Percentiles rank a stretch among this genome's conserved stretches.
Conservation (phyloP, 2,113 vertebrate species). For the Carassius auratus region DNA sequence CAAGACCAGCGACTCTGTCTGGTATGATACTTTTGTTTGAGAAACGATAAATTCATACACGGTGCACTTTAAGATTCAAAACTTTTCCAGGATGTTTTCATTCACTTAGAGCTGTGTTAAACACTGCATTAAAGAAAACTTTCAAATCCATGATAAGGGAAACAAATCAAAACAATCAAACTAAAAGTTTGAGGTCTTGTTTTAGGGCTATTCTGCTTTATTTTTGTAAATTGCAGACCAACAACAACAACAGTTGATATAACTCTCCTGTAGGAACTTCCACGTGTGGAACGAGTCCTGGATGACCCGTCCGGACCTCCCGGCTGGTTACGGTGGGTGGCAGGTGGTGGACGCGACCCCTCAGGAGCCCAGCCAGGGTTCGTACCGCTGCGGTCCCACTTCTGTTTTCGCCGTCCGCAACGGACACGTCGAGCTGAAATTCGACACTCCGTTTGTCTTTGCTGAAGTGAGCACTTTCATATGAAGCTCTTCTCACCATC, state of each 20-base stretch:
- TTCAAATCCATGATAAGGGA: no score
- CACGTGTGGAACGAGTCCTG: constrained; percentile 95
- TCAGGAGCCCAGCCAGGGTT: constrained; percentile 90
- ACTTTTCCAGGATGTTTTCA: no score
- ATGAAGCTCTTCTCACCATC: no score
- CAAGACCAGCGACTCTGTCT: constrained; percentile 86
- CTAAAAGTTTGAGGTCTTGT: neutral
- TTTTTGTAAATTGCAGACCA: neutral
- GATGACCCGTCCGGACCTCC: constrained; percentile 89
- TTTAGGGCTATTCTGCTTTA: neutral
- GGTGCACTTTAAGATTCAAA: no score
- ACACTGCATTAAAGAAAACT: no score
- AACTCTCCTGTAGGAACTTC: constrained; percentile 83
- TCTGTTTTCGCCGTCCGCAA: constrained; percentile 83
- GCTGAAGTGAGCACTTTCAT: constrained; percentile 78
- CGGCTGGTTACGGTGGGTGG: constrained; percentile 81
- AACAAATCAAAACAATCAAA: no score
- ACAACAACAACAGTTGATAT: no score
- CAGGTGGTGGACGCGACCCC: constrained; percentile 83
- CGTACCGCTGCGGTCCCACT: constrained; percentile 86
- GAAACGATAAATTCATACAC: no score
- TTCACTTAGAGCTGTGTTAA: no score
- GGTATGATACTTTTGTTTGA: constrained; percentile 68
- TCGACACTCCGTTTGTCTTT: constrained; percentile 86
- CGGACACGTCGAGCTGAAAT: constrained; percentile 85